These are phyloP conservation scores for Scartelaos histophorus DNA, from an alignment of 2,113 vertebrate genomes.

Conservation along the genomic window DNA sequence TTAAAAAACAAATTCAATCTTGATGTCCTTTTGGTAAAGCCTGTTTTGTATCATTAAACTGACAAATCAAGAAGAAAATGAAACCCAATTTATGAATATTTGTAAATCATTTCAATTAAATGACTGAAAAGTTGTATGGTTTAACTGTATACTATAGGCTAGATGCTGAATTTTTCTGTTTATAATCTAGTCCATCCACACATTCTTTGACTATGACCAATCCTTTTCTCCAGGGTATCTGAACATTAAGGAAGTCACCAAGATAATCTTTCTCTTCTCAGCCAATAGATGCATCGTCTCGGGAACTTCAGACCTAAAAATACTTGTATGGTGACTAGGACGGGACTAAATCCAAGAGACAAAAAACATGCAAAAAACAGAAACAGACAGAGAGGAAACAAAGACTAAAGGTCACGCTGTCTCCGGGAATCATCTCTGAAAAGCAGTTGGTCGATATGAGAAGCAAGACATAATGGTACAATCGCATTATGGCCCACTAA, in stretches of 20 bases:
- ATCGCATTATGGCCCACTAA: slow-evolving; percentile 23
- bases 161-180: slow-evolving; percentile 1
- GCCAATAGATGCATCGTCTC: slow-evolving; percentile 27
- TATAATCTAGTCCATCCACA: slow-evolving; percentile 27
- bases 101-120: no score
- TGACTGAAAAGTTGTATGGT: neutral
- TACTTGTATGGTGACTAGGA: slow-evolving; percentile 49
- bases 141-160: neutral
- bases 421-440: slow-evolving; percentile 25
- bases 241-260: slow-evolving; percentile 35
- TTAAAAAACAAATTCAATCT: neutral
- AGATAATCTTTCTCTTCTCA: slow-evolving; percentile 28
- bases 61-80: no score
- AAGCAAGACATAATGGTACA: slow-evolving; percentile 15
- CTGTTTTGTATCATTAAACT: no score
- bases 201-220: slow-evolving; percentile 41
- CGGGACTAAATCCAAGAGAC: slow-evolving; percentile 22
- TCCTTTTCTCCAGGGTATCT: slow-evolving; percentile 49
- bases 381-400: slow-evolving; percentile 7
- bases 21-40: no score
- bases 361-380: slow-evolving; percentile 13
- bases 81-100: no score
- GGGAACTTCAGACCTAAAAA: slow-evolving; percentile 60
- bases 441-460: slow-evolving; percentile 19
- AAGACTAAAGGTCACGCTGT: slow-evolving; percentile 9